Evolutionary conservation across 2,797 vertebrate species (phyloP), one percentile per base, ranked within the genome.

Genomic region (Anguilla marmorata): DNA sequence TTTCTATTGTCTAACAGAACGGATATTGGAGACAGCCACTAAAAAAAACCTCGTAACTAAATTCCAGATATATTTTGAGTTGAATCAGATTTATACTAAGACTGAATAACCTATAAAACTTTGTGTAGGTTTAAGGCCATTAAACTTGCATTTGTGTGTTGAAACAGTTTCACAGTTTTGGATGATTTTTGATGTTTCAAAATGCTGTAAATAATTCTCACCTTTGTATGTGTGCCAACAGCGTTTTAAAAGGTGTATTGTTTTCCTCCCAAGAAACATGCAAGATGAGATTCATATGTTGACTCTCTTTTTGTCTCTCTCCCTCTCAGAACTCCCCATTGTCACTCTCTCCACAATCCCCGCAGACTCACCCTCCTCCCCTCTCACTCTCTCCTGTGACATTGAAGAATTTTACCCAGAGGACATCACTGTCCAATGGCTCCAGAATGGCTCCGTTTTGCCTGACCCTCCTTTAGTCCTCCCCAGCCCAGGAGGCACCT

Each of bases 321-420:
- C 45, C 66, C 56, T 72, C 76, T 82, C 93, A 96, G 96, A 94
- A 50, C 89, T 90, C 11, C 94, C 95, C 0, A 89, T 91, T 9
- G 90, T 96, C 14, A 91, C 37, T 3, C 88, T 97, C 21, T 94
- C 95, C 0, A 89, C 84, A 0, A 66, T 95, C 24, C 89, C 93
- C 0, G 72, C 92, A 0, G 0, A 41, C 2, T 93, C 94, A 19
- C 88, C 54, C 16, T 85, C 89, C 33, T 76, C 63, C 37, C 94
- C 95, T 12, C 91, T 96, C 45, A 96, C 95, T 19, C 93, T 97
- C 50, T 94, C 88, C 91, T 97, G 96, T 19, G 95, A 97, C 0
- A 66, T 97, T 88, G 94, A 93, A 3, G 92, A 91, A 72, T 96
- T 96, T 91, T 96, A 93, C 92, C 96, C 96, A 0, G 91, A 95